These are phyloP conservation scores for Blastobasis adustella DNA, from an alignment of 2,888 invertebrate genomes.

Conservation along the genomic window DNA sequence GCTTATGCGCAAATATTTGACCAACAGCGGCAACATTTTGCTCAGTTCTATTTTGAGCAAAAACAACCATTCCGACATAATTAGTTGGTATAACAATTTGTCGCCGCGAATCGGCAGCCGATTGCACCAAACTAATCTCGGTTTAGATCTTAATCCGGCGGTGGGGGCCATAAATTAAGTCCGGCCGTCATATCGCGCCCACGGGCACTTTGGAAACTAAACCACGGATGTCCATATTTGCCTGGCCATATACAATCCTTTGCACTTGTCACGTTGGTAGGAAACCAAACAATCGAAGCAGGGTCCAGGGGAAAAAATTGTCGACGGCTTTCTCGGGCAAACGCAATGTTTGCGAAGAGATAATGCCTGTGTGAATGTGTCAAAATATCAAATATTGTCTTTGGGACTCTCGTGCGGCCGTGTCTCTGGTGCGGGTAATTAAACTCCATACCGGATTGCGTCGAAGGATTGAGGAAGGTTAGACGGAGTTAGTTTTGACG, in stretches of 20 bases:
- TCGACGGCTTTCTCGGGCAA: conserved; percentile 68
- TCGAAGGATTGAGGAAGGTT: neutral
- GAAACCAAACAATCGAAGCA: conserved; percentile 58
- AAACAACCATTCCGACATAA: no score
- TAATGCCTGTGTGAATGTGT: conserved; percentile 73
- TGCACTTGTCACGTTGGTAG: conserved; percentile 70
- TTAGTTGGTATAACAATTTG: no score
- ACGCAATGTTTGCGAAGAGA: conserved; percentile 65
- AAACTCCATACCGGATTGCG: conserved; percentile 25
- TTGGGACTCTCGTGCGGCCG: conserved; percentile 28
- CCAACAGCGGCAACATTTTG: no score
- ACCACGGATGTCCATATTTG: conserved; percentile 56
- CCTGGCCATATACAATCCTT: conserved; percentile 57
- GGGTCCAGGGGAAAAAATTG: conserved; percentile 54
- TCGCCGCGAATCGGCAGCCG: no score
- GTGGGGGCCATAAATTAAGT: conserved; percentile 37
- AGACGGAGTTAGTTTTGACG: conserved; percentile 7
- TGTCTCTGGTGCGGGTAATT: conserved; percentile 47
- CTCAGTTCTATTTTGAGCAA: no score
- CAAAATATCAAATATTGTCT: conserved; percentile 73
- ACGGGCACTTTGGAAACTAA: conserved; percentile 45
- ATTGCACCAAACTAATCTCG: no score
- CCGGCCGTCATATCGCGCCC: conserved; percentile 32
- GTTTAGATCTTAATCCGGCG: conserved; percentile 24
- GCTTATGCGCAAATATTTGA: no score